Percentiles rank a stretch among this genome's conserved stretches.
phyloP scores from a whole-genome alignment of 2,113 vertebrate species.

The Calidris pugnax region DNA sequence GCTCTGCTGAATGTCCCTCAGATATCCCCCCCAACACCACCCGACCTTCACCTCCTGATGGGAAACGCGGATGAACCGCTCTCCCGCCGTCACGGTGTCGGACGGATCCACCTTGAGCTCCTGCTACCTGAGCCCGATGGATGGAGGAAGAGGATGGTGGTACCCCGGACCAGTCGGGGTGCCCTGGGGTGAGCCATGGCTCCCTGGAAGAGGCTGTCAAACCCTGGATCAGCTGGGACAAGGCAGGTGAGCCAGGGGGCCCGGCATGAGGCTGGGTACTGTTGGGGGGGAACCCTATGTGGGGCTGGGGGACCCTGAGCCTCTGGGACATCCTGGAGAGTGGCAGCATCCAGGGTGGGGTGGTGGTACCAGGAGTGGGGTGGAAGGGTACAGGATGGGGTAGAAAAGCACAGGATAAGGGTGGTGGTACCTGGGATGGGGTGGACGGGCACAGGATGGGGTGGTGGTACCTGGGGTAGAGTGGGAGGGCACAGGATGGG shows the following conservation, averaged over 20 bases:
- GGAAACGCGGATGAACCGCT: accelerated
- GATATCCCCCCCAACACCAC: background rate
- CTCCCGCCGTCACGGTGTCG: accelerated
- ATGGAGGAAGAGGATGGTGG: background rate
- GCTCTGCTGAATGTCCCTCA: accelerated
- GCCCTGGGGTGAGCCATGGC: background rate
- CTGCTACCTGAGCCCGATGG: accelerated
- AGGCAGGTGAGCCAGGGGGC: background rate
- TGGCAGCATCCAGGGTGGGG: background rate
- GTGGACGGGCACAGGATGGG: too few relatives aligned
- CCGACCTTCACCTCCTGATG: accelerated
- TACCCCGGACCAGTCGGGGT: accelerated
- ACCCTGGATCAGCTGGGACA: background rate
- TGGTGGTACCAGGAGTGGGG: too few relatives aligned
- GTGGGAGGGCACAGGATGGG: too few relatives aligned
- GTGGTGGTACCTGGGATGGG: too few relatives aligned
- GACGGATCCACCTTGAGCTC: accelerated
- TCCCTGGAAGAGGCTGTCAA: background rate
- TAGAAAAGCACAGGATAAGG: too few relatives aligned
- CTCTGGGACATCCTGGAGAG: accelerated
- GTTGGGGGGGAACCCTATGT: accelerated
- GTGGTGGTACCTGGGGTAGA: too few relatives aligned
- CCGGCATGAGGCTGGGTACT: accelerated
- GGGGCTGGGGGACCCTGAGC: background rate
- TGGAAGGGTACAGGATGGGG: too few relatives aligned